Base-by-base conservation (phyloP, 1,140 invertebrate species). In the Bombus confusus region DNA sequence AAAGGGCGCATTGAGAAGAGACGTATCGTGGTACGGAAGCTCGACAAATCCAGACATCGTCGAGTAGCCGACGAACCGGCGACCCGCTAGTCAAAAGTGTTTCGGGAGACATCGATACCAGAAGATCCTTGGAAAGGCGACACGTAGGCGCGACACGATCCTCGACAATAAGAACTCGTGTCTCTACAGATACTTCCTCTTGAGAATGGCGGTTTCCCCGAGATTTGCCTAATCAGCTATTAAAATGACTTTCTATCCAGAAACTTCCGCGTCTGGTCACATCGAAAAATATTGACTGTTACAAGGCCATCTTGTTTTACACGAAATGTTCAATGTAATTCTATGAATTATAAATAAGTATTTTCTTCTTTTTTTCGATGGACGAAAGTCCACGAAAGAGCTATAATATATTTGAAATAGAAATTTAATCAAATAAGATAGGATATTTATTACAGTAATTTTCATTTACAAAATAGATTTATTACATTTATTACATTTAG, bases 131-230 rank as follows among this genome's bases (percentile, higher is more conserved):
- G 59, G 66, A 68, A 73, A 68, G 88, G 88, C 88, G 88, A 89
- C 88, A 79, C 57, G 64, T 85, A 88, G 88, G 75, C 88, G 87
- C 72, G 88, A 87, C 88, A 71, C 39, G 52, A 47, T 79, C 43
- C 39, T 74, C 31, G 22, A 82, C 64, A 75, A 85, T 75, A 37
- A 83, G 62, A 80, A 83, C 87, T 78, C 68, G 62, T 88, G 77
- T 80, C 74, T 78, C 41, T 37, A 66, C 78, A 83, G 87, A 83
- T 74, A 81, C 37, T 57, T 39, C 64, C 62, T 64, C 80, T 88
- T 59, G 71, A 89, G 71, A 77, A 22, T n/a, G 18, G 47, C n/a
- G 78, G 47, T 81, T 81, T 74, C 15, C 18, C 47, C 39, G 25
- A 86, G 73, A 85, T 85, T 73, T 85, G 77, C 41, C 41, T 64